These are phyloP conservation scores for Trichechus manatus DNA, from an alignment of 2,113 vertebrate species.

Conservation along the genomic window DNA sequence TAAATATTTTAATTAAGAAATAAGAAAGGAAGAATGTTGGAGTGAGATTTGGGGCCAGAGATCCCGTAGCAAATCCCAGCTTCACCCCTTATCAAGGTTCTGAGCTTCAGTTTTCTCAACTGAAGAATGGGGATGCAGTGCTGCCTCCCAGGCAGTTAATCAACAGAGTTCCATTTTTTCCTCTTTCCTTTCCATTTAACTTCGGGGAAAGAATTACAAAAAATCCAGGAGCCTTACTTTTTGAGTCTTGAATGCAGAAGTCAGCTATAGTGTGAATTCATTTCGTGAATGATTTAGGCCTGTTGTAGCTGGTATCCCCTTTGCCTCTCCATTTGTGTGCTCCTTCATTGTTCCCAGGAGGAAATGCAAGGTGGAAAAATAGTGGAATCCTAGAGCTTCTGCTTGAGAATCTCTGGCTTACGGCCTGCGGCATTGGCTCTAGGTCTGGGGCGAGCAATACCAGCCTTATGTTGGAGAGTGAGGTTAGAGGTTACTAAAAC, in stretches of 20 bases:
- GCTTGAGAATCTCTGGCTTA: neutral
- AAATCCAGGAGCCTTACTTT: neutral
- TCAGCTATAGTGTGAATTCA: neutral
- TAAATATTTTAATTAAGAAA: constrained; percentile 15
- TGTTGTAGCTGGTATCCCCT: neutral
- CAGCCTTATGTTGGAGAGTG: neutral
- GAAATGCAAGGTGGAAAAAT: neutral
- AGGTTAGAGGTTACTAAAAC: neutral
- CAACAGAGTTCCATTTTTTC: neutral
- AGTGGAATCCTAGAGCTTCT: neutral
- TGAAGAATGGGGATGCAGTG: neutral
- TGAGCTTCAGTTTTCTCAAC: neutral
- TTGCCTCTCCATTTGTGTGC: neutral
- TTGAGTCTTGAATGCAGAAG: neutral
- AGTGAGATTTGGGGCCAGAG: neutral
- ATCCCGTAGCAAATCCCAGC: neutral
- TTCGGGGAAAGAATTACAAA: neutral
- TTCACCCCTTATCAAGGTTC: neutral
- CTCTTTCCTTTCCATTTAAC: neutral
- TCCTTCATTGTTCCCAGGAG: neutral
- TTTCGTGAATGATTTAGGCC: neutral
- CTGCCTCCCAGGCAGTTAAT: neutral
- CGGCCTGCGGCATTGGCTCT: neutral
- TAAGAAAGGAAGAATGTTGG: neutral
- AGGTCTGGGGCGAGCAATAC: too few relatives aligned